Evolutionary conservation across 2,888 invertebrate genomes (phyloP).

Genomic region (Stenurella melanura): DNA sequence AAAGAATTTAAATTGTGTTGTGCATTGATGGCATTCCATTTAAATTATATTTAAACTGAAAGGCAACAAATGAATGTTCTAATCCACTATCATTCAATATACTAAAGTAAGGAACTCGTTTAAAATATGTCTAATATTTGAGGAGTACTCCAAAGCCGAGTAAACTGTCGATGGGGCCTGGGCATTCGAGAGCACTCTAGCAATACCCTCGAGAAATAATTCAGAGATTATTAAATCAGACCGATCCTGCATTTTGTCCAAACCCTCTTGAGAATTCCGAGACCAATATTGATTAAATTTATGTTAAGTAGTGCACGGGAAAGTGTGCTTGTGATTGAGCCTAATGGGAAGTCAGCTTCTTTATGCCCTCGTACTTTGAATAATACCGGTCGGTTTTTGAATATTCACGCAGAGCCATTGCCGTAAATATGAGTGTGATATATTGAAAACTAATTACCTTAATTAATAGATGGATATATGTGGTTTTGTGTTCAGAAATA

Average conservation of each 20-base stretch:
- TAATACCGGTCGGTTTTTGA: background rate
- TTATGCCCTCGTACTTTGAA: slow-evolving; percentile 30
- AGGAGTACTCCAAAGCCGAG: background rate
- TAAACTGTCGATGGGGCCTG: background rate
- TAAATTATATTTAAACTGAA: no score
- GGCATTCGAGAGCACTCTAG: background rate
- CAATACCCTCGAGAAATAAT: background rate
- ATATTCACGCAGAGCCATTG: background rate
- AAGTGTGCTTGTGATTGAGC: slow-evolving; percentile 64
- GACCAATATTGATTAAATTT: slow-evolving; percentile 65
- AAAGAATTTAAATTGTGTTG: no score
- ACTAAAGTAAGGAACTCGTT: no score
- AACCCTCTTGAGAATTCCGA: slow-evolving; percentile 36
- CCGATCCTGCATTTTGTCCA: slow-evolving; percentile 32
- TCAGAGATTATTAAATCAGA: slow-evolving; percentile 32
- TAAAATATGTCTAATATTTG: background rate
- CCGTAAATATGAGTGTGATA: no score
- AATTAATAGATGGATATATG: no score
- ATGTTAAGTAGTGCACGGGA: slow-evolving; percentile 61
- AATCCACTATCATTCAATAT: no score
- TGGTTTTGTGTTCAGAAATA: no score
- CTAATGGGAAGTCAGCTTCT: slow-evolving; percentile 46
- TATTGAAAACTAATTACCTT: no score
- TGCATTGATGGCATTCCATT: no score
- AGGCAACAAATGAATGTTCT: no score